Evolutionary conservation across 2,888 invertebrate genomes (phyloP).

Genomic region (Mylabris sibirica): DNA sequence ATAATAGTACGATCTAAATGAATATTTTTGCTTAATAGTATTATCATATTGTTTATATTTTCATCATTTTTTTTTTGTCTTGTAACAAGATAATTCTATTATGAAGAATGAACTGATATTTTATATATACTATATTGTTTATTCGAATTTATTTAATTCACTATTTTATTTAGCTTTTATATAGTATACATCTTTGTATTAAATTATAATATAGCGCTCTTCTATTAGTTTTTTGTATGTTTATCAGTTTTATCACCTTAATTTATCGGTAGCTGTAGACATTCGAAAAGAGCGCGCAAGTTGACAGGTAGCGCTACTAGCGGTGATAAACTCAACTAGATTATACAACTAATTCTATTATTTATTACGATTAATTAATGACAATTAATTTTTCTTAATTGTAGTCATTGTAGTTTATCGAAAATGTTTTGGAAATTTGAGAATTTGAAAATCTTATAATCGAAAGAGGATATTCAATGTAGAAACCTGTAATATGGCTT

Average conservation of each 20-base stretch:
- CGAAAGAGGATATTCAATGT: no score
- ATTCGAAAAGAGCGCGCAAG: neutral
- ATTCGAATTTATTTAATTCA: constrained; percentile 35
- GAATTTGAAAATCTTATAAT: no score
- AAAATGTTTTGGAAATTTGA: no score
- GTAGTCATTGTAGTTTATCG: no score
- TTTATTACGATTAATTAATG: no score
- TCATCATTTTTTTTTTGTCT: constrained; percentile 38
- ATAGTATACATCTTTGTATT: constrained; percentile 31
- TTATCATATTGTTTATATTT: constrained; percentile 34
- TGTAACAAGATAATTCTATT: constrained; percentile 46
- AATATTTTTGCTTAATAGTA: constrained; percentile 38
- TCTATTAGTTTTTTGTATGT: neutral
- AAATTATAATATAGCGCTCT: constrained; percentile 29
- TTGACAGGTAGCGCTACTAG: no score
- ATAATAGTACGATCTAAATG: constrained; percentile 15
- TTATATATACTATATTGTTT: constrained; percentile 37
- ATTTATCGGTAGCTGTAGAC: neutral
- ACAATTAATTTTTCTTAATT: no score
- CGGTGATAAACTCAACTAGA: no score
- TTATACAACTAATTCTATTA: no score
- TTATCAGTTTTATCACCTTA: neutral
- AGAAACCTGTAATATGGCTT: no score
- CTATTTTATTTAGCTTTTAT: constrained; percentile 45
- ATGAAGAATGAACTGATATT: constrained; percentile 46